phyloP scores from a whole-genome alignment of 2,888 invertebrate genomes.

The Tethea ocularis region DNA sequence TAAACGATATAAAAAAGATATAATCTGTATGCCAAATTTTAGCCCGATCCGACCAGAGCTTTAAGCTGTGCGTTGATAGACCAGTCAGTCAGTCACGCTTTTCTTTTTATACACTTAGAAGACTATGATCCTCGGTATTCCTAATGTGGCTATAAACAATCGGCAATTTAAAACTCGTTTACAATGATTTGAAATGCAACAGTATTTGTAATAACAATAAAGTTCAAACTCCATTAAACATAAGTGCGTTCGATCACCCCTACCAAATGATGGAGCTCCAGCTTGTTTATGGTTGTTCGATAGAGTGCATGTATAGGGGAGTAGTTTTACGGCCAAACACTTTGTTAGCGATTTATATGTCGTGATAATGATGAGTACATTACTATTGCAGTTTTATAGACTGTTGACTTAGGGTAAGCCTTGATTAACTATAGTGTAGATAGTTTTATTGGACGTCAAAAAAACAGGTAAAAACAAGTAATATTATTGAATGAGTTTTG shows the following conservation, averaged over 20 bases:
- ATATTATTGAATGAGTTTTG: too few relatives aligned
- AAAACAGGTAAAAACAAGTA: too few relatives aligned
- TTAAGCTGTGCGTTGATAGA: too few relatives aligned
- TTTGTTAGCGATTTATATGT: conserved; percentile 3
- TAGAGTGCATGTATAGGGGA: conserved; percentile 18
- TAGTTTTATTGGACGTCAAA: too few relatives aligned
- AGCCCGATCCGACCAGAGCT: too few relatives aligned
- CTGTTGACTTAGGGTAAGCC: neutral
- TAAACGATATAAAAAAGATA: too few relatives aligned
- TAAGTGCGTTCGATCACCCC: conserved; percentile 1
- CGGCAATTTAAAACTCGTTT: too few relatives aligned
- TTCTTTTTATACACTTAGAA: too few relatives aligned
- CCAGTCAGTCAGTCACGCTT: too few relatives aligned
- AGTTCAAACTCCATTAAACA: neutral
- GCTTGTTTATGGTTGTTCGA: conserved; percentile 23
- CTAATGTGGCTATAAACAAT: too few relatives aligned
- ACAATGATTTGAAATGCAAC: neutral
- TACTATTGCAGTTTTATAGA: neutral
- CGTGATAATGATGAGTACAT: conserved; percentile 5
- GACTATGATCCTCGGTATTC: too few relatives aligned
- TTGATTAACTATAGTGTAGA: neutral
- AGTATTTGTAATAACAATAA: neutral
- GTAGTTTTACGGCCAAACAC: conserved; percentile 11
- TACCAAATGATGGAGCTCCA: conserved; percentile 11
- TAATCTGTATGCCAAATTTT: too few relatives aligned